Base-by-base conservation (phyloP, 2,797 vertebrate genomes). In the Pipistrellus kuhlii region DNA sequence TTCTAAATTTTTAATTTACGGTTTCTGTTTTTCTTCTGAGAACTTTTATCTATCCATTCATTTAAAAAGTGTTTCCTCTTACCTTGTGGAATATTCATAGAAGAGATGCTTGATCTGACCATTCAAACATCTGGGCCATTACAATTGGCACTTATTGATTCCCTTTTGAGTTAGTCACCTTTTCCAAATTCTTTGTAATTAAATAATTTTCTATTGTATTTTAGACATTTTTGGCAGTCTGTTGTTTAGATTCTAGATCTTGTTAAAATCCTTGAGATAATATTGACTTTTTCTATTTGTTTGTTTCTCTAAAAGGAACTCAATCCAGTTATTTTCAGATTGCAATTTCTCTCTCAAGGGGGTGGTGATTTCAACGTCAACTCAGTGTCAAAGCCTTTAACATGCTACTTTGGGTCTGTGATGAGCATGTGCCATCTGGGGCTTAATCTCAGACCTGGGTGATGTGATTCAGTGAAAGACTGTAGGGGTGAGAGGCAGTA, bases 1-100 rank as follows among this genome's bases (percentile, higher is more conserved):
- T 86, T 77, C 18, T 86, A 6, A 48, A 25, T 32, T 88, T 94
- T 68, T 72, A 23, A 64, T 55, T 94, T 88, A 32, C 20, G 78
- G 41, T 91, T 89, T 78, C 71, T 68, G 32, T 21, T 84, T 85
- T 71, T 90, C 55, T 86, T 23, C 12, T 51, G 62, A 64, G 18
- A 86, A 69, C 20, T 73, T 72, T 38, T 44, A 17, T 32, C 30
- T 71, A 93, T 30, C 15, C 81, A 71, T 68, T 91, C 41, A 77
- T 69, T 93, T 90, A 14, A 41, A 66, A 32, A 53, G 32, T 64
- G 11, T 77, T 77, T 75, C 18, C 17, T 53, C 55, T 91, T 89
- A 44, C 6, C 14, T 51, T 35, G 38, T 5, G 11, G 21, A 84
- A 85, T 18, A 71, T 32, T 38, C 8, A 41, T 88, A 30, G 9